These are phyloP conservation scores for Aurelia coerulea DNA, from an alignment of 30 jellyfish, hydroid and myxozoan genomes.

Conservation along the genomic window DNA sequence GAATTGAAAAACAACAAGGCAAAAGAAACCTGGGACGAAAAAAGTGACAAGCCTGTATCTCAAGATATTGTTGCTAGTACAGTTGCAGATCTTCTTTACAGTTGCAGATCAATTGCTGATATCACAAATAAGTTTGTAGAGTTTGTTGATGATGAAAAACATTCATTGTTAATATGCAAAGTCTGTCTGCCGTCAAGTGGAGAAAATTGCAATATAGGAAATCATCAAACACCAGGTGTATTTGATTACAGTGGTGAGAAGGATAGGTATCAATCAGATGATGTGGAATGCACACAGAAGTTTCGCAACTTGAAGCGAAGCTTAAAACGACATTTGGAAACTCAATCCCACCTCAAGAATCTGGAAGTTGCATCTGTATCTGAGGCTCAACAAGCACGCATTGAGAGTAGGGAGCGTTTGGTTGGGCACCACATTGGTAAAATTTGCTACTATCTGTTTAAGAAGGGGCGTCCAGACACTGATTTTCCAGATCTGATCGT, in stretches of 20 bases:
- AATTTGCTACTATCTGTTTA: conserved; percentile 7
- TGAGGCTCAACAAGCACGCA: background rate
- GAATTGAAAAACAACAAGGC: no score
- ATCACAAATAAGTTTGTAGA: background rate
- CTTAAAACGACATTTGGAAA: background rate
- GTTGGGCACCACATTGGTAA: conserved; percentile 13
- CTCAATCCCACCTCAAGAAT: background rate
- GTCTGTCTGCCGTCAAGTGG: no score
- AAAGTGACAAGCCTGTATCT: no score
- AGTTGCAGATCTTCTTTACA: background rate
- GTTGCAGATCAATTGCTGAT: background rate
- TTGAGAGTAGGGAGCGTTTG: background rate
- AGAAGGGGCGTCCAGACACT: conserved; percentile 15
- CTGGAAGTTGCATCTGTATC: background rate
- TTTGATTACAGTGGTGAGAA: background rate
- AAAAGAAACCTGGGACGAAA: no score
- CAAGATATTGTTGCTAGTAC: no score
- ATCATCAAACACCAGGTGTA: background rate
- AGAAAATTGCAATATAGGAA: no score
- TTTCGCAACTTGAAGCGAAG: background rate
- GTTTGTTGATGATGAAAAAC: no score
- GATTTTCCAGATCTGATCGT: conserved; percentile 1
- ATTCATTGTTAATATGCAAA: no score
- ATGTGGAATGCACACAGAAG: background rate
- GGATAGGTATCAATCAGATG: background rate